Conservation (phyloP, 2,113 vertebrate species). For the Myotis lucifugus region DNA sequence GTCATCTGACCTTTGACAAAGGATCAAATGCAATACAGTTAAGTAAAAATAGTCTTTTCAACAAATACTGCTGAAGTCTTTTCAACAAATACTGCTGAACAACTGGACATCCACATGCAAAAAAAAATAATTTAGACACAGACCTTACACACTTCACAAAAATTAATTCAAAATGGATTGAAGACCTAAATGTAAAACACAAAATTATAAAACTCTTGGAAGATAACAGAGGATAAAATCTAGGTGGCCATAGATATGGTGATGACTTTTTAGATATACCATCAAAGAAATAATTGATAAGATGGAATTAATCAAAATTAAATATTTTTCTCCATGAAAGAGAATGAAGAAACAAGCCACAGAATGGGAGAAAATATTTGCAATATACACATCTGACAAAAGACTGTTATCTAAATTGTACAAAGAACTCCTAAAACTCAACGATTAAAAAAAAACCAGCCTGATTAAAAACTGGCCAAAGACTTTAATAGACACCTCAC, state of each 20-base stretch:
- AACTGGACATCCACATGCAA: not conserved
- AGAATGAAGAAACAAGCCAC: not conserved
- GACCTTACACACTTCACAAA: not conserved
- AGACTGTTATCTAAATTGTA: slow-evolving; percentile 4
- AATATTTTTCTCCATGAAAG: not conserved
- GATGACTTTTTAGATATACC: not conserved
- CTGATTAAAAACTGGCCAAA: not conserved
- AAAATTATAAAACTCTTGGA: not conserved
- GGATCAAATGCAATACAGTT: not conserved
- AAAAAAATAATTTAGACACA: not conserved
- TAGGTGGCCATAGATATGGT: not conserved
- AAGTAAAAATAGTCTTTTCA: not conserved
- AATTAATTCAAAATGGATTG: slow-evolving; percentile 4
- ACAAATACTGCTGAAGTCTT: too few species aligned
- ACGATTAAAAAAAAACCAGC: not conserved
- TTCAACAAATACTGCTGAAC: slow-evolving; percentile 10
- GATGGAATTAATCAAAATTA: not conserved
- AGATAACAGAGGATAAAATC: not conserved
- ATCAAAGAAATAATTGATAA: slow-evolving; percentile 14
- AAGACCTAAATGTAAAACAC: not conserved
- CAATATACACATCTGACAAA: not conserved
- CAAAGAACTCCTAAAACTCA: not conserved
- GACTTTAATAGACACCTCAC: not conserved
- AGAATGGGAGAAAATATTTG: not conserved
- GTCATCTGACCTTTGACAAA: slow-evolving; percentile 9